Evolutionary conservation across 2,113 vertebrate species (phyloP).

Genomic region (Thinocorus orbignyianus): DNA sequence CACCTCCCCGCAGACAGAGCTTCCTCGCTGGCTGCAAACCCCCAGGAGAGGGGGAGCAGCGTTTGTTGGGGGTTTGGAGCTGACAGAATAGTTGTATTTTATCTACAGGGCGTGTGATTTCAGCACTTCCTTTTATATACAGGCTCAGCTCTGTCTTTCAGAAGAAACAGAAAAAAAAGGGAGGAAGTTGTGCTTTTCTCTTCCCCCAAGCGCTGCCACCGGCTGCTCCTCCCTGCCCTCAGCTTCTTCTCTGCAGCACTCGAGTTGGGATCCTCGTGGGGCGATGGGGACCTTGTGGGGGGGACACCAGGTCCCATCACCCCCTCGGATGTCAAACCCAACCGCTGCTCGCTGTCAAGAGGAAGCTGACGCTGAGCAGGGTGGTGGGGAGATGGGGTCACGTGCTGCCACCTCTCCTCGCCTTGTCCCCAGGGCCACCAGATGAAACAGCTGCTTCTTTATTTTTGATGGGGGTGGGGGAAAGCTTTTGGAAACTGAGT

Average conservation of each 20-base stretch:
- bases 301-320: not conserved
- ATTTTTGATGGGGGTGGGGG: too few relatives aligned
- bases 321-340: not conserved
- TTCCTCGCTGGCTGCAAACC: not conserved
- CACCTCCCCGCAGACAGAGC: not conserved
- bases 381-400: not conserved
- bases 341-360: not conserved
- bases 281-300: not conserved
- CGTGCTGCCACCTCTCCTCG: rapidly evolving
- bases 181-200: not conserved
- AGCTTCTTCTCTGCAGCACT: rapidly evolving
- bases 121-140: not conserved
- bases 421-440: not conserved
- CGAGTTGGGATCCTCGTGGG: rapidly evolving
- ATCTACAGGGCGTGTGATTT: rapidly evolving
- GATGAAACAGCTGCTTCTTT: not conserved
- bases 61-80: not conserved
- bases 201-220: rapidly evolving
- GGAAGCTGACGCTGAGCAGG: rapidly evolving
- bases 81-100: not conserved
- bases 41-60: not conserved
- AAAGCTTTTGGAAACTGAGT: not conserved
- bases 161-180: not conserved
- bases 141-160: rapidly evolving
- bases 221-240: not conserved